Evolutionary conservation across 2,888 invertebrate species (phyloP).

Genomic region (Uropetala carovei): DNA sequence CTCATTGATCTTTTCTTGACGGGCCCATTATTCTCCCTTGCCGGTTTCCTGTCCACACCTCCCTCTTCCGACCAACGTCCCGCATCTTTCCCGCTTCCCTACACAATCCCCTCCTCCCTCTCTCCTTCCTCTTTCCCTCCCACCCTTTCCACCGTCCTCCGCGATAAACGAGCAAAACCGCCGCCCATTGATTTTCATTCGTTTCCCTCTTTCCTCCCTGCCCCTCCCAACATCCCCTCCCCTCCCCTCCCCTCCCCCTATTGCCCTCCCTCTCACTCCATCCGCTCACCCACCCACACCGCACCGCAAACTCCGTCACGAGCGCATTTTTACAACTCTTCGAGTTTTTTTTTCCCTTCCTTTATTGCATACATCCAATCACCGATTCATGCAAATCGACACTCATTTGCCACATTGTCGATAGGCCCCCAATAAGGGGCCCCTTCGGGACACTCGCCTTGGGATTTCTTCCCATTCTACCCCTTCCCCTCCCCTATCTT

Average conservation of each 20-base stretch:
- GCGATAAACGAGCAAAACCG: slow-evolving; percentile 55
- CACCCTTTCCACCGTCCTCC: too few relatives aligned
- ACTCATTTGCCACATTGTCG: slow-evolving; percentile 50
- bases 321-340: too few relatives aligned
- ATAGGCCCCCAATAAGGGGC: neutral
- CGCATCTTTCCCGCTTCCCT: slow-evolving; percentile 42
- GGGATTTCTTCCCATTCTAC: too few relatives aligned
- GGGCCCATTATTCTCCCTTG: slow-evolving; percentile 45
- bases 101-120: neutral
- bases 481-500: neutral
- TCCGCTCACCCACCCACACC: too few relatives aligned
- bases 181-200: slow-evolving; percentile 61
- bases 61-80: slow-evolving; percentile 16
- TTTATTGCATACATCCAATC: slow-evolving; percentile 11
- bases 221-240: neutral
- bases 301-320: neutral
- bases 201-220: neutral
- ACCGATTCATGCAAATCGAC: slow-evolving; percentile 56
- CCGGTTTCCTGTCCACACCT: slow-evolving; percentile 45
- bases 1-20: slow-evolving; percentile 60
- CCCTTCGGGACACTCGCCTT: neutral
- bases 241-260: neutral
- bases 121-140: too few relatives aligned
- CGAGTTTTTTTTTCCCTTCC: neutral
- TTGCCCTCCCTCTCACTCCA: neutral